phyloP scores from a whole-genome alignment of 1,140 invertebrate genomes.

The Drosophila dunni region DNA sequence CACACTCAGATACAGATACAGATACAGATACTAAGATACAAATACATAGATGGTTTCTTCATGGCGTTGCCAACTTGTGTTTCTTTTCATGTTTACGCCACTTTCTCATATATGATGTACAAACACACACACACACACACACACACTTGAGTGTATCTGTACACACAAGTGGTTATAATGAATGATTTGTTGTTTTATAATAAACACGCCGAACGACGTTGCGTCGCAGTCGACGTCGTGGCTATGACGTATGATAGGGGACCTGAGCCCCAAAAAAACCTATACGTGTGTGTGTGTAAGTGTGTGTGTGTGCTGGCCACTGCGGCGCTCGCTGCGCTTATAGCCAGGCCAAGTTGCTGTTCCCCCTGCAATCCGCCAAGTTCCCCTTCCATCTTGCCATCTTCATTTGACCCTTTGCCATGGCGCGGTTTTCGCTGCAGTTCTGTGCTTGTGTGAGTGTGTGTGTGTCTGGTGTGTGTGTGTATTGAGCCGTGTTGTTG shows the following conservation, averaged over 20 bases:
- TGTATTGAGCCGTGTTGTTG: constrained; percentile 63
- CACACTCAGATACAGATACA: constrained; percentile 8
- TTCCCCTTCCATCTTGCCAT: constrained; percentile 29
- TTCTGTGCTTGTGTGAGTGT: constrained; percentile 17
- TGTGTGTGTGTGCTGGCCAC: constrained; percentile 25
- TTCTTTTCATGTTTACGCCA: constrained; percentile 81
- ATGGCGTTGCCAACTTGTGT: constrained; percentile 57
- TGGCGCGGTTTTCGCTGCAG: constrained; percentile 66
- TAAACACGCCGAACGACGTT: constrained; percentile 72
- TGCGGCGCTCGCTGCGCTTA: constrained; percentile 43
- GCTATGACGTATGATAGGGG: constrained; percentile 64
- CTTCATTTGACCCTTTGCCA: constrained; percentile 54
- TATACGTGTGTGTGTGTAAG: constrained; percentile 9
- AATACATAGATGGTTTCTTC: constrained; percentile 38
- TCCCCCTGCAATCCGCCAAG: constrained; percentile 24
- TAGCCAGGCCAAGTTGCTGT: constrained; percentile 1
- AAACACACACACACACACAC: too few relatives aligned
- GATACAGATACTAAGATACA: constrained; percentile 9
- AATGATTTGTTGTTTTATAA: constrained; percentile 84
- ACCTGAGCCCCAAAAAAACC: constrained; percentile 31
- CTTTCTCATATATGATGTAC: constrained; percentile 63
- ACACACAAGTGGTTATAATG: constrained; percentile 83
- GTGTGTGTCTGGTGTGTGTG: constrained; percentile 18
- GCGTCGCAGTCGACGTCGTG: constrained; percentile 58
- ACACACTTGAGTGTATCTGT: constrained; percentile 18